These are phyloP conservation scores for Tipula vernalis DNA, from an alignment of 2,888 invertebrate species.

Conservation along the genomic window DNA sequence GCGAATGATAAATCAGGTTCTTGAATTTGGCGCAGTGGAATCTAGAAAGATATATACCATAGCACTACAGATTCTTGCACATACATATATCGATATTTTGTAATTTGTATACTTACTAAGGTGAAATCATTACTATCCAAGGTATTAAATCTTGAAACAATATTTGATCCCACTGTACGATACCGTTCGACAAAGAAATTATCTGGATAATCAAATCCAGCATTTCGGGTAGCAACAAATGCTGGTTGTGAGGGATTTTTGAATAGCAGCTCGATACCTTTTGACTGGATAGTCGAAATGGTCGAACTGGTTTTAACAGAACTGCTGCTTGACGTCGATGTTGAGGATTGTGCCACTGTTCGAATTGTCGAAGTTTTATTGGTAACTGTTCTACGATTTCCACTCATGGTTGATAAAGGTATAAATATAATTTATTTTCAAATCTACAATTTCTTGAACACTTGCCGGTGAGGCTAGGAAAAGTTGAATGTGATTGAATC, in stretches of 20 bases:
- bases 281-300: background rate
- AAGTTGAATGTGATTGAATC: background rate
- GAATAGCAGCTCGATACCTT: background rate
- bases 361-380: background rate
- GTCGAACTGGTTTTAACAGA: background rate
- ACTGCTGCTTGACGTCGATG: background rate
- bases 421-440: background rate
- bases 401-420: background rate
- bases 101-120: background rate
- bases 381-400: background rate
- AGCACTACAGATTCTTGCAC: background rate
- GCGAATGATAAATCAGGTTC: slow-evolving; percentile 8
- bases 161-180: background rate
- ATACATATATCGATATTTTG: background rate
- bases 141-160: background rate
- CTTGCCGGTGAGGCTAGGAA: background rate
- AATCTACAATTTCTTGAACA: background rate
- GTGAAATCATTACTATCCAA: background rate
- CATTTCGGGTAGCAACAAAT: background rate
- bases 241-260: background rate
- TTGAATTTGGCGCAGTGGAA: background rate
- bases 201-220: slow-evolving; percentile 12
- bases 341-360: too few relatives aligned
- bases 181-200: slow-evolving; percentile 13
- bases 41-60: background rate